Percentiles rank a stretch among this genome's conserved stretches.
These are phyloP conservation scores for Laothoe populi DNA, from an alignment of 2,888 invertebrate genomes.

Conservation along the genomic window DNA sequence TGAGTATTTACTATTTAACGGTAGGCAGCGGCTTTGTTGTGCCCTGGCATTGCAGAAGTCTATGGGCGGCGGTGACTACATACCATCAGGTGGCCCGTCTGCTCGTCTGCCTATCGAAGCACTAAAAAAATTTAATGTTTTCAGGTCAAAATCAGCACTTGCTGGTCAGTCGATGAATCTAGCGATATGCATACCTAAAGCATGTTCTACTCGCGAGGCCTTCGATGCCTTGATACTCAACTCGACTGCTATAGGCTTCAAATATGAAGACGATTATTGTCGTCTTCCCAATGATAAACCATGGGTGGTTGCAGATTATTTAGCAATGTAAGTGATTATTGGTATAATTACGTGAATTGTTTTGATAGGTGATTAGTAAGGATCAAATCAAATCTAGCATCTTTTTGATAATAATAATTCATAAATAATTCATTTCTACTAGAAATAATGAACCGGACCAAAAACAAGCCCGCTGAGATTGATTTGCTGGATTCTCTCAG, in stretches of 20 bases:
- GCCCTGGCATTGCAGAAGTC: too few species aligned
- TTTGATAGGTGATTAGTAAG: not conserved
- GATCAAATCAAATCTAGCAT: not conserved
- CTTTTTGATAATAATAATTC: too few species aligned
- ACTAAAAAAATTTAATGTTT: not conserved
- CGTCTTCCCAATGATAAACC: slow-evolving; percentile 69
- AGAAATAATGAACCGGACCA: too few species aligned
- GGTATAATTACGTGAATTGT: not conserved
- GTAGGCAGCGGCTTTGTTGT: too few species aligned
- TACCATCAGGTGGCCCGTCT: too few species aligned
- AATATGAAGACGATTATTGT: slow-evolving; percentile 57
- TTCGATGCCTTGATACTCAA: slow-evolving; percentile 48
- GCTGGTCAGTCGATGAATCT: slow-evolving; percentile 37
- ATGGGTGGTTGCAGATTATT: slow-evolving; percentile 66
- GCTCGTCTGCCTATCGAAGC: too few species aligned
- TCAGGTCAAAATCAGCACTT: not conserved
- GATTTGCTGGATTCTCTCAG: too few species aligned
- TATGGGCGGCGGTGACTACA: too few species aligned
- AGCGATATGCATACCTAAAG: slow-evolving; percentile 65
- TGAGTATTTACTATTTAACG: too few species aligned
- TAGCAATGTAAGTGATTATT: slow-evolving; percentile 61
- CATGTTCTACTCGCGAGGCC: slow-evolving; percentile 59
- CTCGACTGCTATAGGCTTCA: slow-evolving; percentile 41
- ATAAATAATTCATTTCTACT: too few species aligned
- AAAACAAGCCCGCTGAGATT: too few species aligned